Base-by-base conservation (phyloP, 2,797 vertebrate species). In the Schizothorax lantsangensis region DNA sequence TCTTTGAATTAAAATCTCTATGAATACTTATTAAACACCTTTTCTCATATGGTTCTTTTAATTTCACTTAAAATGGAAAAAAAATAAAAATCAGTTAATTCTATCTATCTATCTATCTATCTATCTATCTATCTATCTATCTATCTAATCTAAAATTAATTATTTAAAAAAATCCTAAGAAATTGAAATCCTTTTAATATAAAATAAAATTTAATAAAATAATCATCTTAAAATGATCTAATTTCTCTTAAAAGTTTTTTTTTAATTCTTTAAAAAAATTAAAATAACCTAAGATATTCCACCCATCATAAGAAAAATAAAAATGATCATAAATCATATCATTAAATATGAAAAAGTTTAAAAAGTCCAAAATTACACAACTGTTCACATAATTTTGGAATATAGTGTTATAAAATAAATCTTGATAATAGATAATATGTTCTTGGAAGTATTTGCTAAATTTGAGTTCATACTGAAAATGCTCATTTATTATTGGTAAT, bases 1-100 rank as follows among this genome's bases (percentile, higher is more conserved):
- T 33, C 45, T 68, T 43, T 68, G 73, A 8, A 8, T 43, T 43
- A 43, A 74, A 88, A 89, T 87, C 43, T 86, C 83, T 26, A 43
- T 64, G 38, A 82, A 23, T 23, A 57, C 2, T 43, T 43, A 43
- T 73, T 14, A 36, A 66, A 64, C 26, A 26, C 2, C 1, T 12
- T 30, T 66, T 33, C 26, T 33, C 30, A 33, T 68, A 33, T 68
- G 6, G 5, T n/a, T 59, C 9, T 10, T 10, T n/a, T 23, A 10
- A 23, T 59, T n/a, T 59, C n/a, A n/a, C n/a, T n/a, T n/a, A n/a
- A n/a, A n/a, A n/a, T n/a, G n/a, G n/a, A n/a, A n/a, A n/a, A n/a
- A n/a, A n/a, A n/a, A n/a, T n/a, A n/a, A n/a, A n/a, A n/a, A n/a
- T n/a, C n/a, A n/a, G n/a, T n/a, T n/a, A n/a, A n/a, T n/a, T n/a